A percentile compares a stretch with the other conserved stretches of the same genome.
Evolutionary conservation across 2,888 invertebrate genomes (phyloP).

Genomic region (Linnaemya tessellans): DNA sequence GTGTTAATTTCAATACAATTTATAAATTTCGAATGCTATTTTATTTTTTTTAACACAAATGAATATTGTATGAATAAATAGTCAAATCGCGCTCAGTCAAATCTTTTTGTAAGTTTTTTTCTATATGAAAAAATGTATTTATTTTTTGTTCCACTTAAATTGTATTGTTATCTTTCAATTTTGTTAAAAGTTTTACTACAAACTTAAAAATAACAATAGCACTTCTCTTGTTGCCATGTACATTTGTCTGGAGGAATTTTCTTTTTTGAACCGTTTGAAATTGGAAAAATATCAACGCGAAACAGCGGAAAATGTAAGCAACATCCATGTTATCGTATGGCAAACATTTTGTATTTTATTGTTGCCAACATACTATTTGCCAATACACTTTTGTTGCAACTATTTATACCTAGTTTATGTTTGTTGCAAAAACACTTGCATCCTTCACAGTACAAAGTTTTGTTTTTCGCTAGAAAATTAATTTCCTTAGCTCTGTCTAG

Average conservation of each 20-base stretch:
- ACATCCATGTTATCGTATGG: neutral
- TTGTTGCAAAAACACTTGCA: neutral
- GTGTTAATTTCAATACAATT: neutral
- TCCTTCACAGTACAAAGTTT: neutral
- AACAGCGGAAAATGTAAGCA: neutral
- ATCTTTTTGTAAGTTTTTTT: conserved; percentile 38
- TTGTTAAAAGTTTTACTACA: conserved; percentile 51
- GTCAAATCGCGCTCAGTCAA: neutral
- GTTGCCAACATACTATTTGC: conserved; percentile 52
- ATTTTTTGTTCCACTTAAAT: conserved; percentile 32
- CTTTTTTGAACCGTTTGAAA: neutral
- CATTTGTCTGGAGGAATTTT: conserved; percentile 35
- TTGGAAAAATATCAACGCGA: conserved; percentile 1
- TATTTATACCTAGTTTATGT: neutral
- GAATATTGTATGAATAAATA: neutral
- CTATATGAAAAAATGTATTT: neutral
- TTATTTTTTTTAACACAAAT: neutral
- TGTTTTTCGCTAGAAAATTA: neutral
- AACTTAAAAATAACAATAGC: conserved; percentile 34
- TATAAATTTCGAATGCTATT: neutral
- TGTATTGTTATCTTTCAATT: conserved; percentile 60
- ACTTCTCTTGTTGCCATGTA: conserved; percentile 29
- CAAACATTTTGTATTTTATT: conserved; percentile 40
- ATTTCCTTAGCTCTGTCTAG: neutral
- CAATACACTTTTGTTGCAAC: conserved; percentile 27